Evolutionary conservation across 2,797 vertebrate genomes (phyloP), one percentile per base, ranked within the genome.

Genomic region (Hoplostethus mediterraneus): DNA sequence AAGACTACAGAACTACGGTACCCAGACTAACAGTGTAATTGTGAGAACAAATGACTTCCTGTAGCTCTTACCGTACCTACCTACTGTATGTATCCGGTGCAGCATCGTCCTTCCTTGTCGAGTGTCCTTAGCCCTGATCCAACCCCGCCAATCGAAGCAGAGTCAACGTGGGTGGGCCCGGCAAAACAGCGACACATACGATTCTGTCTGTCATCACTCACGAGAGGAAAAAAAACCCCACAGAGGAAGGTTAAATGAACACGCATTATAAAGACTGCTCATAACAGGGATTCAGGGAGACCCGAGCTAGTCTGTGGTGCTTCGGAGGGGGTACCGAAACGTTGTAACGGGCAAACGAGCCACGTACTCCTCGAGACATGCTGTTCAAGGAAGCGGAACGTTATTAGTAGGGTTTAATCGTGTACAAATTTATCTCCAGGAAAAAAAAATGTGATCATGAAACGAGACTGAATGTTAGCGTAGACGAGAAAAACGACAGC

Each of bases 1-100:
- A 67, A 79, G 45, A 73, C 80, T 14, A 33, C 47, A 60, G 56
- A 85, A 81, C 93, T 91, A 73, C 84, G 83, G 88, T 81, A 85
- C 73, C 81, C 87, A 66, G 77, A 81, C 79, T 74, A 79, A 71
- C 64, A 54, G 72, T 84, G 84, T 71, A 59, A 60, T 78, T 36
- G 67, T 62, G 79, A 75, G 64, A 88, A 78, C 82, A 79, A 74
- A 81, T 55, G 80, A 84, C 84, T 83, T 58, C 63, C 36, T 12
- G 60, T 80, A 82, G 65, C 62, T 70, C 68, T 21, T 62, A 53
- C 64, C 44, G 64, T 75, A 56, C 71, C 67, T 55, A 57, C 68
- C 51, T 63, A 63, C 77, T 79, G 73, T 87, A 66, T 73, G 78
- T 83, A 33, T 83, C 86, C 85, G 81, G 70, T 86, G 77, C 79